Percentiles rank a stretch among this genome's conserved stretches.
Evolutionary conservation across 2,113 vertebrate species (phyloP).

Genomic region (Globicephala melas): DNA sequence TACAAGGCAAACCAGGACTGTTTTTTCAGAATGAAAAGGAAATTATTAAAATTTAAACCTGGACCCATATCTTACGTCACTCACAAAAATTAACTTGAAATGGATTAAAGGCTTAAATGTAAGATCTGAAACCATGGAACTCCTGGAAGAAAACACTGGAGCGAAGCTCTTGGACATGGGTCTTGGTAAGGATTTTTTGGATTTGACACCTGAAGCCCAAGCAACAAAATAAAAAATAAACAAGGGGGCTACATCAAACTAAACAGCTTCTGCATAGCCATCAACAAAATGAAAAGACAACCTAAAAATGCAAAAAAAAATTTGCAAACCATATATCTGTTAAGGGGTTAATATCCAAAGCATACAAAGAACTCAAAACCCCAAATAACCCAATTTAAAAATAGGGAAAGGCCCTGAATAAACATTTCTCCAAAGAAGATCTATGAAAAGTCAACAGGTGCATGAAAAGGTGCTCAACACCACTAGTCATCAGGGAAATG

Average conservation of each 20-base stretch:
- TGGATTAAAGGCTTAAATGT: neutral
- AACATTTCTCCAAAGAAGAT: neutral
- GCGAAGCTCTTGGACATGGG: neutral
- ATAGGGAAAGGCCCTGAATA: neutral
- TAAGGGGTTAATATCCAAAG: neutral
- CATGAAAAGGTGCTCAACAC: neutral
- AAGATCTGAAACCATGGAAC: neutral
- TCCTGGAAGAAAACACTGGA: neutral
- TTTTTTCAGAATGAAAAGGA: neutral
- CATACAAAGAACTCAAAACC: neutral
- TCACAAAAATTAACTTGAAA: neutral
- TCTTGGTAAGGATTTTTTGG: neutral
- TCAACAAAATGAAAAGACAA: neutral
- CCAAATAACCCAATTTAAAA: neutral
- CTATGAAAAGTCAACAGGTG: neutral
- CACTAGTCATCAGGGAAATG: neutral
- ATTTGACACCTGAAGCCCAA: neutral
- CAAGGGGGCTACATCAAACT: neutral
- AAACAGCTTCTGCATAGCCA: neutral
- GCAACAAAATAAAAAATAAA: neutral
- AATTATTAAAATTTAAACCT: constrained; percentile 1
- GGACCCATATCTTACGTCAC: neutral
- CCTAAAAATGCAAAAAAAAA: neutral
- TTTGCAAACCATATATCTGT: neutral
- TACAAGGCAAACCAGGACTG: neutral